A percentile compares a stretch with the other conserved stretches of the same genome.
Evolutionary conservation across 2,888 invertebrate genomes (phyloP).

Genomic region (Drosophila quinaria): DNA sequence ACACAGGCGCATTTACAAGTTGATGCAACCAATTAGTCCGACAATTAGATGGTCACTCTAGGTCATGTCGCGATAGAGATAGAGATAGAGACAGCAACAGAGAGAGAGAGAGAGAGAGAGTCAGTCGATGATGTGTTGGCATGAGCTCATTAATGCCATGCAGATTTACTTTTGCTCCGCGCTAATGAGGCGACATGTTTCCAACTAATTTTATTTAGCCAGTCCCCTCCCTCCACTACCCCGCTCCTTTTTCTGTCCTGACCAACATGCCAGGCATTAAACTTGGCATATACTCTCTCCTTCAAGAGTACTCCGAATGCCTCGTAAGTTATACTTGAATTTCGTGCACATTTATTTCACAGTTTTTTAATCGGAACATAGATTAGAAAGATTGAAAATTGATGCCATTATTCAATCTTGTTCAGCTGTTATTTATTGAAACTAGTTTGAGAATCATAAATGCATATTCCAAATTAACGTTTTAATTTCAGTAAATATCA

Average conservation of each 20-base stretch:
- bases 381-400: too few species aligned
- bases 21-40: constrained; percentile 72
- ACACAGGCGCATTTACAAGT: constrained; percentile 37
- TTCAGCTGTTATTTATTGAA: too few species aligned
- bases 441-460: too few species aligned
- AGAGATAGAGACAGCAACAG: neutral
- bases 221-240: too few species aligned
- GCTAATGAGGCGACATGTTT: constrained; percentile 69
- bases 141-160: constrained; percentile 49
- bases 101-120: neutral
- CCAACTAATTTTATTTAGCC: constrained; percentile 46
- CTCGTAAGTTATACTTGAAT: neutral
- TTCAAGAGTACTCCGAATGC: neutral
- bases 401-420: too few species aligned
- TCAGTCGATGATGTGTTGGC: constrained; percentile 39
- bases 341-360: neutral
- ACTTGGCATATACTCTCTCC: neutral
- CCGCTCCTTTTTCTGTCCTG: neutral
- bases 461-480: too few species aligned
- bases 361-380: too few species aligned
- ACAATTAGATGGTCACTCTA: constrained; percentile 56
- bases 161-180: constrained; percentile 55
- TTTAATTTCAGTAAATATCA: too few species aligned
- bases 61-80: neutral
- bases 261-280: neutral